Evolutionary conservation across 2,797 vertebrate species (phyloP), one percentile per base, ranked within the genome.

Genomic region (Lindbergichthys nudifrons): DNA sequence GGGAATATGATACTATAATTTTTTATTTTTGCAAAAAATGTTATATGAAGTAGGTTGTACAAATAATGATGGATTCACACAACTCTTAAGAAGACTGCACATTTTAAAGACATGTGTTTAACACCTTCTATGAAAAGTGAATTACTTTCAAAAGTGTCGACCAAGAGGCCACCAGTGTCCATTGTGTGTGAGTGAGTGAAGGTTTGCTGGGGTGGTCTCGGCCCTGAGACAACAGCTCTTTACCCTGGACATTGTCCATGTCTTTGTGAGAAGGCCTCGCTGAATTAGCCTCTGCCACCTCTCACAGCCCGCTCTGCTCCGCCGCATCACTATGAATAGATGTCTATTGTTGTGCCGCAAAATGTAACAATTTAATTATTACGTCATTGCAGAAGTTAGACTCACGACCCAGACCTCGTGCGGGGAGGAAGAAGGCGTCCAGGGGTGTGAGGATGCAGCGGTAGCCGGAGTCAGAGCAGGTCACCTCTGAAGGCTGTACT

Each of bases 401-500:
- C 66, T 73, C 53, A 5, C 11, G 10, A 65, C 67, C 53, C 15
- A 13, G 47, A 73, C 51, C 57, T 56, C 41, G 0, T 2, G 48
- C 59, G 54, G 65, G 62, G 74, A 73, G 62, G 62, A 77, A 51
- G 66, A 47, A 69, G 72, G 58, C 41, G 8, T 80, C 74, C 80
- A 54, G 66, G 70, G 84, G 73, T 65, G 79, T 64, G 61, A 70
- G 62, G 57, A 81, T 63, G 72, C 75, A 58, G 71, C 39, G 8
- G 42, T 79, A 82, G 83, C 68, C 23, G 0, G 58, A 83, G 70
- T 85, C 82, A 72, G 64, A 0, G 10, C 10, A 82, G 83, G 88
- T 85, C 87, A 84, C 88, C 84, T 89, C 88, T 90, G 89, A 92
- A 86, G 85, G 63, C 80, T 51, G 64, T 79, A 81, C 68, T 77